A percentile compares a stretch with the other conserved stretches of the same genome.
Conservation (phyloP, 53 echinoderm and acorn worm genomes). For the Patiria pectinifera region DNA sequence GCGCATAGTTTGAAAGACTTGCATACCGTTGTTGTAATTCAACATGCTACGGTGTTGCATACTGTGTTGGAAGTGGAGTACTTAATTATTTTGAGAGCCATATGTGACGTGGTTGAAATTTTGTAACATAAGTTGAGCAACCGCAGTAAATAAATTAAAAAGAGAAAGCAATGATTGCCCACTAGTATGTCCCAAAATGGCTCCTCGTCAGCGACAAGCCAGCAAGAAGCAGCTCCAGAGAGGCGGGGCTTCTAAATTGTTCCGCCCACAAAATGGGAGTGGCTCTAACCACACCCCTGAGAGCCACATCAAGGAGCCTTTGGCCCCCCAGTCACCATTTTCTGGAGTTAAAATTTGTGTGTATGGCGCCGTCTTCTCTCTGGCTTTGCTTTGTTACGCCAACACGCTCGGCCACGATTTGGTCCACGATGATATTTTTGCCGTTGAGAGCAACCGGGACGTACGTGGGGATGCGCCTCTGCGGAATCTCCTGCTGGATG, state of each 20-base stretch:
- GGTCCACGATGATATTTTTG: slow-evolving; percentile 95
- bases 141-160: neutral
- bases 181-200: neutral
- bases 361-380: slow-evolving; percentile 64
- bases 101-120: neutral
- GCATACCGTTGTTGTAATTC: neutral
- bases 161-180: neutral
- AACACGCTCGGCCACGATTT: slow-evolving; percentile 83
- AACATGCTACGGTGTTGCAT: neutral
- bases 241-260: slow-evolving; percentile 22
- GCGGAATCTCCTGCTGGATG: slow-evolving; percentile 73
- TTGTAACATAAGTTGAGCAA: neutral
- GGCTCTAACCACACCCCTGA: neutral
- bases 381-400: slow-evolving; percentile 66
- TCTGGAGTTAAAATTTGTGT: slow-evolving; percentile 45
- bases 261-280: slow-evolving; percentile 26
- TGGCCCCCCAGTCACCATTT: slow-evolving; percentile 47
- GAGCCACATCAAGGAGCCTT: neutral
- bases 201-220: slow-evolving; percentile 42
- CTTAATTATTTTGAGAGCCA: neutral
- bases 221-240: slow-evolving; percentile 27
- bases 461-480: slow-evolving; percentile 64
- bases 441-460: slow-evolving; percentile 90
- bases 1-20: neutral
- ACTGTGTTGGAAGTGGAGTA: neutral